A percentile compares a stretch with the other conserved stretches of the same genome.
phyloP scores from a whole-genome alignment of 2,797 vertebrate species.

The Falco naumanni region DNA sequence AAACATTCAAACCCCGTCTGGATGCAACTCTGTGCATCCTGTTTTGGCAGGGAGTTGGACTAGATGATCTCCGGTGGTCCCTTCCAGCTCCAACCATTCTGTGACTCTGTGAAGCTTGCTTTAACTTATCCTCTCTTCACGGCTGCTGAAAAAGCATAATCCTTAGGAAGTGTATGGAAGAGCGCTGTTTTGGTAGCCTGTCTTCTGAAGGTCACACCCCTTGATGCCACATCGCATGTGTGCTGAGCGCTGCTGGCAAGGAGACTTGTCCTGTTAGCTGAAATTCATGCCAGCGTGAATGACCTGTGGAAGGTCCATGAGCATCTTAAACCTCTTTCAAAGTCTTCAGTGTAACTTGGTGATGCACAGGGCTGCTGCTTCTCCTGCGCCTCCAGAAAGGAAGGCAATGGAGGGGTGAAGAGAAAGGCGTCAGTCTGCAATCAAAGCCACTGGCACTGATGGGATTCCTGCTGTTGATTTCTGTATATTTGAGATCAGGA shows the following conservation, averaged over 20 bases:
- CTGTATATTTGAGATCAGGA: neutral
- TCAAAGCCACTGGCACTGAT: neutral
- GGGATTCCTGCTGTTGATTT: neutral
- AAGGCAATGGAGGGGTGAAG: neutral
- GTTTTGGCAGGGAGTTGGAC: too few relatives aligned
- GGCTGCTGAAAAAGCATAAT: neutral
- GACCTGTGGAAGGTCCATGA: neutral
- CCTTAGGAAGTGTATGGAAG: neutral
- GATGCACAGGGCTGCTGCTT: neutral
- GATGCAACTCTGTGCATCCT: too few relatives aligned
- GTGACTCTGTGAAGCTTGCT: neutral
- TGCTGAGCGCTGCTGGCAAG: neutral
- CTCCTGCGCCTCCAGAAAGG: neutral
- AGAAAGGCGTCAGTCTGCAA: neutral
- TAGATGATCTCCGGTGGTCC: too few relatives aligned
- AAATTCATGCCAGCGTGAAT: neutral
- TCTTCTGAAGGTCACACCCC: fast-evolving
- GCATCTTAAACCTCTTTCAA: neutral
- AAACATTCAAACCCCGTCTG: too few relatives aligned
- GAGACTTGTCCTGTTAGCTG: neutral
- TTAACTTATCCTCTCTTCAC: neutral
- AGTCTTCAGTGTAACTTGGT: neutral
- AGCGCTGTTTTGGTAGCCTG: neutral
- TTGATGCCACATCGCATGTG: too few relatives aligned
- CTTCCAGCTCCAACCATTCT: too few relatives aligned